Evolutionary conservation across 2,797 vertebrate species (phyloP), one percentile per base, ranked within the genome.

Genomic region (Lacerta viridis): DNA sequence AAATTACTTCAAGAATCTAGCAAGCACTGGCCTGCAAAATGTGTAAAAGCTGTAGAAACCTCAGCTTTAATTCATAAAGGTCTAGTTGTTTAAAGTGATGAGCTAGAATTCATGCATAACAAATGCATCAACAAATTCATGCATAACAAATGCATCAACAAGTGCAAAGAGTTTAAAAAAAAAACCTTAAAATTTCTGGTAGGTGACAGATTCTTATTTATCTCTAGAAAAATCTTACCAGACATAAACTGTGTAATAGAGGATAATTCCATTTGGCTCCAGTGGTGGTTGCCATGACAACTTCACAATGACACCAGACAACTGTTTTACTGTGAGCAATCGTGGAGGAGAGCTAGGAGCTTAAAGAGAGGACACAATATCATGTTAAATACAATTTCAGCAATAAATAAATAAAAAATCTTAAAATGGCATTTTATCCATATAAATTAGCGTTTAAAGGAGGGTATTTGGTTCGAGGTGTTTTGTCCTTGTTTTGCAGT

Each of bases 221-320:
- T 93, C 91, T 95, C 97, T 93, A 97, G 95, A 94, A 95, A 84
- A 95, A 92, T 97, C 98, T 98, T 97, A 99, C 99, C 99, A 99
- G 95, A 99, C 96, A 89, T 97, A 97, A 94, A 99, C 97, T 93
- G 95, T 95, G 96, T 99, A 99, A 97, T 98, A 98, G 88, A 99
- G 97, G 92, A 99, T 98, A 95, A 99, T 97, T 96, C 98, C 98
- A 97, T 99, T 99, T 96, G 98, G 97, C 95, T 99, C 97, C 83
- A 97, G 86, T 0, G 98, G 98, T 85, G 98, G 97, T 96, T 98
- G 95, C 99, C 99, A 99, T 95, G 98, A 99, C 97, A 99, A 97
- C 96, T 97, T 96, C 90, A 99, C 97, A 87, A 97, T 97, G 96
- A 98, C 97, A 97, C 98, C 98, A 94, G 98, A 99, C 96, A 99